Percentiles rank a stretch among this genome's conserved stretches.
Evolutionary conservation across 2,113 vertebrate species (phyloP).

Genomic region (Probosciger aterrimus): DNA sequence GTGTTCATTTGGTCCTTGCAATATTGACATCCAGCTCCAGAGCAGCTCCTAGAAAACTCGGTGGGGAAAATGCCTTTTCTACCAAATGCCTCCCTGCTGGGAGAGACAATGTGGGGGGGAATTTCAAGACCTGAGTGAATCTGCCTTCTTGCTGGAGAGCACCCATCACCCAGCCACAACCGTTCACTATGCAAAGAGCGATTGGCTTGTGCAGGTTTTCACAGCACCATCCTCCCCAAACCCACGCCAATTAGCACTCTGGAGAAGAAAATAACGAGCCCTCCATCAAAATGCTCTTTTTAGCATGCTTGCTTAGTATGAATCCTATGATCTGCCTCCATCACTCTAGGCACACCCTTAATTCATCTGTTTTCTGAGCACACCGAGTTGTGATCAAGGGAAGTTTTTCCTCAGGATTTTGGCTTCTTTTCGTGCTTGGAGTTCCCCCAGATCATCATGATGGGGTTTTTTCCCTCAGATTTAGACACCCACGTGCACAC

Average conservation of each 20-base stretch:
- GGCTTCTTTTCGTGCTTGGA: neutral
- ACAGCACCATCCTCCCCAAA: neutral
- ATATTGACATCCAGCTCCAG: neutral
- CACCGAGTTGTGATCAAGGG: neutral
- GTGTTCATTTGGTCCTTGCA: neutral
- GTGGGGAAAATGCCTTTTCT: neutral
- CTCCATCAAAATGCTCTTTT: neutral
- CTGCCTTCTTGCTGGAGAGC: accelerated
- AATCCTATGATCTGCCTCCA: neutral
- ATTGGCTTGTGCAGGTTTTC: accelerated
- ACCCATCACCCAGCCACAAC: accelerated
- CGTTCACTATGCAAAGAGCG: accelerated
- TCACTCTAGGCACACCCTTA: neutral
- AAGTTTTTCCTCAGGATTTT: neutral
- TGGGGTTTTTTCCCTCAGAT: neutral
- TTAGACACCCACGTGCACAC: neutral
- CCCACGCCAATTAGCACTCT: accelerated
- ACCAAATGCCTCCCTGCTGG: neutral
- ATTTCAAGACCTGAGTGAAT: neutral
- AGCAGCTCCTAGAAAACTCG: neutral
- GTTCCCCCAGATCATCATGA: neutral
- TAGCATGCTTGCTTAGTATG: neutral
- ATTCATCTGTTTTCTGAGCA: neutral
- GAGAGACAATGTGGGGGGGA: neutral
- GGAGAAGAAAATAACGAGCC: neutral